Evolutionary conservation across 2,888 invertebrate genomes (phyloP).

Genomic region (Pandemis cinnamomeana): DNA sequence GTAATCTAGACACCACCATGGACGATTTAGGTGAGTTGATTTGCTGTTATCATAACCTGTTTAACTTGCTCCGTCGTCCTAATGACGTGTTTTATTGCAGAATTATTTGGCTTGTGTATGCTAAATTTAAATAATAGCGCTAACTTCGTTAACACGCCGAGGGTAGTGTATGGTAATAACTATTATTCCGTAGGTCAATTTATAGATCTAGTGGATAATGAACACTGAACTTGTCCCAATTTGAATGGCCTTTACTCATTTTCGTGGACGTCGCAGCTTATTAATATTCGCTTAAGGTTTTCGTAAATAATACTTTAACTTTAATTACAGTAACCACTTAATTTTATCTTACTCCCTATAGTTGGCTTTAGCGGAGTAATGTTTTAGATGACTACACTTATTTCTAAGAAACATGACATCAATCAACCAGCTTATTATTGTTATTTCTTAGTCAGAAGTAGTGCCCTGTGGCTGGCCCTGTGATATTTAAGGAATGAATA

Average conservation of each 20-base stretch:
- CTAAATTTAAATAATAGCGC: slow-evolving; percentile 17
- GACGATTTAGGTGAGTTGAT: slow-evolving; percentile 80
- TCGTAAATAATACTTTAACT: neutral
- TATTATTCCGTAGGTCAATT: neutral
- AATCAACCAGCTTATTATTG: neutral
- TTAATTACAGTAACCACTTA: neutral
- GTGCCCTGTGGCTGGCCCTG: neutral
- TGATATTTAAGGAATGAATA: neutral
- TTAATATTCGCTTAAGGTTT: neutral
- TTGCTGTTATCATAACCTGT: slow-evolving; percentile 79
- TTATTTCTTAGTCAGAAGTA: neutral
- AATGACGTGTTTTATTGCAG: slow-evolving; percentile 74
- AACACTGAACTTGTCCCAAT: neutral
- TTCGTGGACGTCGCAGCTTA: neutral
- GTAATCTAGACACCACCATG: slow-evolving; percentile 59
- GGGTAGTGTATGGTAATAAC: neutral
- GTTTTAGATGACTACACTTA: neutral
- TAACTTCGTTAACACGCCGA: slow-evolving; percentile 13
- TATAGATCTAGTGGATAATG: neutral
- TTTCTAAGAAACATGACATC: neutral
- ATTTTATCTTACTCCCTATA: neutral
- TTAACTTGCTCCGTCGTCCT: slow-evolving; percentile 58
- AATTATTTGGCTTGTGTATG: slow-evolving; percentile 48
- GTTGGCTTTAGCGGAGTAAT: neutral
- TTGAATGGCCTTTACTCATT: neutral